Percentiles rank a stretch among this genome's conserved stretches.
Evolutionary conservation across 2,797 vertebrate species (phyloP).

Genomic region (Odontamblyopus rebecca): DNA sequence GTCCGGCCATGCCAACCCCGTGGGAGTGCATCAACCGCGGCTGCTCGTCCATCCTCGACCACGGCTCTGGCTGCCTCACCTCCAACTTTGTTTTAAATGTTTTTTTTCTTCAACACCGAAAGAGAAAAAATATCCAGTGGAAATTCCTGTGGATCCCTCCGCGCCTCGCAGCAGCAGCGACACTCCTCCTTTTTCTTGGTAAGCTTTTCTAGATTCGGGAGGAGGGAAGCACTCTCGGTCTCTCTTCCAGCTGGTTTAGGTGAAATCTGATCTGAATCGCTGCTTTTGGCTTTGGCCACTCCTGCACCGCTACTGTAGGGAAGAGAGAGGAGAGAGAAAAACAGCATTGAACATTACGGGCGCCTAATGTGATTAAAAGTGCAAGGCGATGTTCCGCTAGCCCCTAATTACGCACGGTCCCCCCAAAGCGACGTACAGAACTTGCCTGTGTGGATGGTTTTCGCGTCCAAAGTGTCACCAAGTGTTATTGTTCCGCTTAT

Average conservation of each 20-base stretch:
- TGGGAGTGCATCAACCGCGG: slow-evolving; percentile 97
- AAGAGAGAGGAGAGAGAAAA: slow-evolving; percentile 24
- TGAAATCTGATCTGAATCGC: slow-evolving; percentile 85
- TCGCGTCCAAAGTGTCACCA: slow-evolving; percentile 56
- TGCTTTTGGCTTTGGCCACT: slow-evolving; percentile 78
- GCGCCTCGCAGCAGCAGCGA: slow-evolving; percentile 52
- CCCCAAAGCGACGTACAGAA: slow-evolving; percentile 52
- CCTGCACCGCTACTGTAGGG: slow-evolving; percentile 71
- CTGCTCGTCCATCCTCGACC: slow-evolving; percentile 89
- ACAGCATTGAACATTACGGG: slow-evolving; percentile 59
- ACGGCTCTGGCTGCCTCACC: slow-evolving; percentile 68
- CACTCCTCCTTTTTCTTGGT: slow-evolving; percentile 74
- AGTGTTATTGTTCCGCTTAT: slow-evolving; percentile 75
- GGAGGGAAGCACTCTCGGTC: slow-evolving; percentile 67
- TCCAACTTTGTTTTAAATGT: slow-evolving; percentile 66
- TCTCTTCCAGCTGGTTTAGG: slow-evolving; percentile 76
- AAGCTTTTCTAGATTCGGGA: slow-evolving; percentile 77
- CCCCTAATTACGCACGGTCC: slow-evolving; percentile 40
- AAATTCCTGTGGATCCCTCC: slow-evolving; percentile 76
- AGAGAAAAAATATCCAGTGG: slow-evolving; percentile 52
- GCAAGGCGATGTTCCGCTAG: slow-evolving; percentile 45
- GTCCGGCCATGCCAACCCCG: slow-evolving; percentile 95
- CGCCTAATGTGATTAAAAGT: slow-evolving; percentile 75
- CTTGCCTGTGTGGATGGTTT: slow-evolving; percentile 38
- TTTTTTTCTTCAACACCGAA: not conserved